Evolutionary conservation across 2,888 invertebrate species (phyloP), one percentile per base, ranked within the genome.

Genomic region (Tenthredo mesomela): DNA sequence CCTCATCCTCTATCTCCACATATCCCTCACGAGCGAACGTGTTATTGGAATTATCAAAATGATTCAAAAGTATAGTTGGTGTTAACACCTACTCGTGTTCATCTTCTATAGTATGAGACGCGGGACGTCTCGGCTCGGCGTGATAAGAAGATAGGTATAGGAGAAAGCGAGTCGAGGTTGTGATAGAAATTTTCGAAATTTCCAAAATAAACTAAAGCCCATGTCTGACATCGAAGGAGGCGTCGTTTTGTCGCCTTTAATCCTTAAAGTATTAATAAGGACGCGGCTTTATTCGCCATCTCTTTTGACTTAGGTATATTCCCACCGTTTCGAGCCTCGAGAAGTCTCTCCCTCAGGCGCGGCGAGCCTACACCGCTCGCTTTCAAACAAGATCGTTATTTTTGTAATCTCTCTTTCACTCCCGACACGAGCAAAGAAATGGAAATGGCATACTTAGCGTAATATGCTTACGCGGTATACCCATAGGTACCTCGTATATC

Each of bases 321-420:
- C 54, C 78, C 33, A 21, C 37, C 15, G 25, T 47, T 75, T 75
- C 43, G 9, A 29, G 50, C 15, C n/a, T 50, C 54, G 47, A 29
- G 77, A 21, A 12, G 18, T 37, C 18, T 37, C 18, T 58, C 58
- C 78, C 54, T 29, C 54, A 7, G 21, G 21, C 18, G 37, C 18
- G 21, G 40, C 50, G n/a, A 33, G 77, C 67, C 18, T 67, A 6
- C 33, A 2, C 29, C 29, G n/a, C 61, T 80, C 61, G 33, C 40
- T 80, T 40, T 80, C 78, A 61, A 58, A 58, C 78, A 61, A 61
- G 78, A 80, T 80, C 78, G 58, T 80, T 80, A 80, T 80, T 80
- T 80, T 80, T 80, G 40, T 80, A 80, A 80, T 80, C 80, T 37
- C 61, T 80, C 61, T 61, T 80, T 80, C 61, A 61, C 80, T 80